Percentiles rank a stretch among this genome's conserved stretches.
Evolutionary conservation across 1,140 invertebrate genomes (phyloP).

Genomic region (Antheraea pernyi): DNA sequence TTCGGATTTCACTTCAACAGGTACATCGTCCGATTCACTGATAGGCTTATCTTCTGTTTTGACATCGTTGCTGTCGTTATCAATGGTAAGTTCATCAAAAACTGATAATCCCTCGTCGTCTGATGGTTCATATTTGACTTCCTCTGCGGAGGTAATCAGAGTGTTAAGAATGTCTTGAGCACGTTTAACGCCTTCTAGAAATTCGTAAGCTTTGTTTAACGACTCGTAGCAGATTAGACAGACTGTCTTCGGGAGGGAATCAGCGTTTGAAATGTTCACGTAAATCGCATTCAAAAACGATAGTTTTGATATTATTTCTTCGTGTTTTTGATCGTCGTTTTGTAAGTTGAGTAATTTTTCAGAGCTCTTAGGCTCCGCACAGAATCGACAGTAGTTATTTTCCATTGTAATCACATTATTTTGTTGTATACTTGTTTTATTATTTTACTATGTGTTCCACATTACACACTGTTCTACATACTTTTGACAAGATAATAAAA

Average conservation of each 20-base stretch:
- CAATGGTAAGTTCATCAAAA: conserved; percentile 21
- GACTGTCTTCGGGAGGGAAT: conserved; percentile 45
- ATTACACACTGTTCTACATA: not conserved
- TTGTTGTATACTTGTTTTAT: not conserved
- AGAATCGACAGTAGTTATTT: conserved; percentile 45
- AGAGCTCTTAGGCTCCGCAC: conserved; percentile 45
- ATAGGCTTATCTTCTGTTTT: conserved; percentile 12
- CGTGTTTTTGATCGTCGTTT: conserved; percentile 31
- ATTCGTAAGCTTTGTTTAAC: conserved; percentile 50
- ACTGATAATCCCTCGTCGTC: conserved; percentile 18
- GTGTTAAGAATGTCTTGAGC: conserved; percentile 43
- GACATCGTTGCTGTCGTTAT: conserved; percentile 11
- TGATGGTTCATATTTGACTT: conserved; percentile 20
- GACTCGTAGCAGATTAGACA: conserved; percentile 51
- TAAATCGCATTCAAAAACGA: conserved; percentile 31
- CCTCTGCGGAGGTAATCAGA: conserved; percentile 14
- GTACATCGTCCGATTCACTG: not conserved
- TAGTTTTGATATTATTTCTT: conserved; percentile 43
- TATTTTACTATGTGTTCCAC: not conserved
- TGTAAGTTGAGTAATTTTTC: conserved; percentile 44
- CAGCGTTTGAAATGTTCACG: conserved; percentile 27
- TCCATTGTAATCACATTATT: not conserved
- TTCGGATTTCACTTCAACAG: conserved; percentile 20
- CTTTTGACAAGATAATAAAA: no score
- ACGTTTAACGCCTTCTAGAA: conserved; percentile 43